A percentile compares a stretch with the other conserved stretches of the same genome.
Evolutionary conservation across 1,140 invertebrate species (phyloP).

Genomic region (Rhyzopertha dominica): DNA sequence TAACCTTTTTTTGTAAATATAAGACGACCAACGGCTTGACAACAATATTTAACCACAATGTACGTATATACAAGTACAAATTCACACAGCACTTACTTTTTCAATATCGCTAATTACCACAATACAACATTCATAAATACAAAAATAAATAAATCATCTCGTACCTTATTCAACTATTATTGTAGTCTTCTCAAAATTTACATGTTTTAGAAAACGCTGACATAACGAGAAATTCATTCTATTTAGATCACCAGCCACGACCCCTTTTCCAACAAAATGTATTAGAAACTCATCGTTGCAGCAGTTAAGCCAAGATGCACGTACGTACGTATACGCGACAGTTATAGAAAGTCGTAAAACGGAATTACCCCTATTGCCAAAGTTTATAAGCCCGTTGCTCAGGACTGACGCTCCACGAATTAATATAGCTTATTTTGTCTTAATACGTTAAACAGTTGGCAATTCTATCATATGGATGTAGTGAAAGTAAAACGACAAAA

Average conservation of each 20-base stretch:
- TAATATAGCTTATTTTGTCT: too few species aligned
- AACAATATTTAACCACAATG: constrained; percentile 11
- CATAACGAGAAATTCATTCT: not conserved
- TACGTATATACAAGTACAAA: constrained; percentile 7
- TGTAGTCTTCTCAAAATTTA: constrained; percentile 14
- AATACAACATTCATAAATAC: too few species aligned
- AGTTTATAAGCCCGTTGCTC: constrained; percentile 7
- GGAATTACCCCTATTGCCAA: constrained; percentile 7
- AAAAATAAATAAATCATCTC: too few species aligned
- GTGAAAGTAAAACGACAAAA: too few species aligned
- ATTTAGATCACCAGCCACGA: not conserved
- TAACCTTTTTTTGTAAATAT: constrained; percentile 16
- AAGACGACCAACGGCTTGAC: constrained; percentile 11
- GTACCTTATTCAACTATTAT: constrained; percentile 12
- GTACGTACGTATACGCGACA: not conserved
- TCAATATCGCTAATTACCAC: too few species aligned
- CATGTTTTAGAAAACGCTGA: constrained; percentile 10
- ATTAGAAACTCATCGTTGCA: not conserved
- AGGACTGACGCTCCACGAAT: too few species aligned
- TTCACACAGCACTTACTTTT: not conserved
- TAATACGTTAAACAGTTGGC: too few species aligned
- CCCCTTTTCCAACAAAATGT: not conserved
- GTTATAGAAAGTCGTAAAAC: not conserved
- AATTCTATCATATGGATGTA: too few species aligned
- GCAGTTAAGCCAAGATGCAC: not conserved